Base-by-base conservation (phyloP, 2,113 vertebrate genomes). In the Mastomys coucha region DNA sequence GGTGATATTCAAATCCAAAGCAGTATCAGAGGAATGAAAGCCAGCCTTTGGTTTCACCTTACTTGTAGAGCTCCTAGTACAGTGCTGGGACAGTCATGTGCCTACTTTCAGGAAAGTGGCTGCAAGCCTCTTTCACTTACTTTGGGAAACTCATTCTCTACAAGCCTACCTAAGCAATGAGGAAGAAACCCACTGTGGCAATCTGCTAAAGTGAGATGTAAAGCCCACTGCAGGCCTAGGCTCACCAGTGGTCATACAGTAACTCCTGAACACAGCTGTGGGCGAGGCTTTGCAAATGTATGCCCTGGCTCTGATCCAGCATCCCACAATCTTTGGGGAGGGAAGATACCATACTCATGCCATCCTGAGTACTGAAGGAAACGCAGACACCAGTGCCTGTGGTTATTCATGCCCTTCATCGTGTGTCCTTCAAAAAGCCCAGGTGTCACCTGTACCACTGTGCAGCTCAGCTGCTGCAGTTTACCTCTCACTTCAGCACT, bases 201-300 rank as follows among this genome's bases (percentile, higher is more conserved):
- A 70, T 91, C 60, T 92, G 81, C 76, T 87, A 89, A 91, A 73
- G n/a, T 75, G 69, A 91, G 81, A 85, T 67, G 75, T 39, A 84
- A 81, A 85, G 49, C 72, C 65, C 53, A 82, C 49, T 5, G 9
- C 13, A 82, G 76, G 39, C 75, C 58, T 39, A 58, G 69, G 97
- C 82, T 93, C 42, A 33, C 75, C 5, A 19, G 33, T 28, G 7
- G n/a, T 73, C 86, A 89, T 31, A n/a, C 49, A 63, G 76, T 17
- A 7, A 92, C 17, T 89, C 42, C 65, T 77, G 53, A 70, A 65
- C 36, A 51, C 2, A 81, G 80, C 51, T 1, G 70, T 75, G 60
- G 69, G 51, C 45, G 89, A 69, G 86, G 49, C 76, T 92, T 28
- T 9, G 63, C 33, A 76, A 22, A 20, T n/a, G 5, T 2, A 8